These are phyloP conservation scores for Sepioteuthis lessoniana DNA, from an alignment of 2,888 invertebrate genomes.

Conservation along the genomic window DNA sequence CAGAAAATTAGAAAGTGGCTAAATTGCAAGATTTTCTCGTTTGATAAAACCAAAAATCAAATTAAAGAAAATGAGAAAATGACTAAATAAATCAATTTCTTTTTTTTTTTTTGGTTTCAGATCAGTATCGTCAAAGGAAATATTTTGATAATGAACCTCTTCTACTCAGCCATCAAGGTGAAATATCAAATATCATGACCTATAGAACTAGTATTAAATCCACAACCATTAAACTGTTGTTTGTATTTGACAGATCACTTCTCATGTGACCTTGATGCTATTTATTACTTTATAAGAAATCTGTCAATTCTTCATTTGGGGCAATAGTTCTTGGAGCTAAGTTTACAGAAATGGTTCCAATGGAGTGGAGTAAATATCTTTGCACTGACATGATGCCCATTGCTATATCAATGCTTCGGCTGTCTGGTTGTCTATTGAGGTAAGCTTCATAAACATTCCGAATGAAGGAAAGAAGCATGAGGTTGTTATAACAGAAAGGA, in stretches of 20 bases:
- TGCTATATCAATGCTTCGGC: neutral
- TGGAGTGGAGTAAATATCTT: neutral
- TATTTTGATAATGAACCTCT: neutral
- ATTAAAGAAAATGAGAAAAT: neutral
- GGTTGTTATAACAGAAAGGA: neutral
- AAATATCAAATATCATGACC: neutral
- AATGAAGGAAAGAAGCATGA: neutral
- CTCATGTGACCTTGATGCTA: neutral
- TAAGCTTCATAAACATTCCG: neutral
- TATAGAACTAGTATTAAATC: neutral
- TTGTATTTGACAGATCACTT: neutral
- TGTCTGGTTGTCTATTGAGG: neutral
- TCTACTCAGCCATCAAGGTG: neutral
- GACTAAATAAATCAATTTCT: neutral
- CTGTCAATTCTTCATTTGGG: neutral
- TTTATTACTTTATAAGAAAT: constrained; percentile 12
- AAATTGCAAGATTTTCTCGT: neutral
- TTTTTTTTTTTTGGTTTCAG: neutral
- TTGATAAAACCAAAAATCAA: neutral
- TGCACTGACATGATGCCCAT: constrained; percentile 8
- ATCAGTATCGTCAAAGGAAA: neutral
- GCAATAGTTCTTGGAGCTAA: neutral
- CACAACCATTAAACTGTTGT: neutral
- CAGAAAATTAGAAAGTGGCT: neutral
- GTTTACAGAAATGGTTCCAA: neutral